phyloP scores from a whole-genome alignment of 2,113 vertebrate species.

The Meles meles region DNA sequence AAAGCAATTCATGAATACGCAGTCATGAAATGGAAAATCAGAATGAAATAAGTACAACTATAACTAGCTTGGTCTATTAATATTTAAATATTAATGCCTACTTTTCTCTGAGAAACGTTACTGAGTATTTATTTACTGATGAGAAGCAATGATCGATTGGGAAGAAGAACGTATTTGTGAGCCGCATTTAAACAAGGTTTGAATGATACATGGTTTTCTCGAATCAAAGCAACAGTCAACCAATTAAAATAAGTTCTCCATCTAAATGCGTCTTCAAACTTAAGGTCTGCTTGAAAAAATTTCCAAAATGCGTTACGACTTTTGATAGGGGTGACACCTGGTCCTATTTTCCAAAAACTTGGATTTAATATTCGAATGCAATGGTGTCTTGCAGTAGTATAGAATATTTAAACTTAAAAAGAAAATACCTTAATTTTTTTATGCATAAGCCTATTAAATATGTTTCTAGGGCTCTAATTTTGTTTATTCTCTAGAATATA shows the following conservation, averaged over 20 bases:
- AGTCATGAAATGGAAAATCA: slow-evolving; percentile 33
- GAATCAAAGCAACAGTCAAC: not conserved
- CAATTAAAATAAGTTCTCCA: slow-evolving; percentile 29
- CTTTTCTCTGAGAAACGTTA: slow-evolving; percentile 13
- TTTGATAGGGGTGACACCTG: slow-evolving; percentile 45
- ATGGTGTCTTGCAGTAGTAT: slow-evolving; percentile 50
- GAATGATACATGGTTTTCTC: not conserved
- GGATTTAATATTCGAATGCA: slow-evolving; percentile 62
- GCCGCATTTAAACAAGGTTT: not conserved
- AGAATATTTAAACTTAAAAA: slow-evolving; percentile 64
- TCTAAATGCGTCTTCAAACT: slow-evolving; percentile 21
- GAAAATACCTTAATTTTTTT: slow-evolving; percentile 70
- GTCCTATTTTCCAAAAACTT: slow-evolving; percentile 51
- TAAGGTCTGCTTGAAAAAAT: slow-evolving; percentile 1
- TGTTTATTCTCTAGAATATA: slow-evolving; percentile 63
- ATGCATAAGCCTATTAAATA: slow-evolving; percentile 70
- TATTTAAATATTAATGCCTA: slow-evolving; percentile 16
- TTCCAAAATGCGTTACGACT: slow-evolving; percentile 35
- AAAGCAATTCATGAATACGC: not conserved
- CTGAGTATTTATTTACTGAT: slow-evolving; percentile 16
- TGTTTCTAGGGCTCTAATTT: slow-evolving; percentile 54
- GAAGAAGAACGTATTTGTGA: not conserved
- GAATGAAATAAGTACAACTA: not conserved
- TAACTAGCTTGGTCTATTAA: not conserved
- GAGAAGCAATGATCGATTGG: not conserved